Percentiles rank a stretch among this genome's conserved stretches.
Conservation (phyloP, 2,797 vertebrate genomes). For the Hoplostethus mediterraneus region DNA sequence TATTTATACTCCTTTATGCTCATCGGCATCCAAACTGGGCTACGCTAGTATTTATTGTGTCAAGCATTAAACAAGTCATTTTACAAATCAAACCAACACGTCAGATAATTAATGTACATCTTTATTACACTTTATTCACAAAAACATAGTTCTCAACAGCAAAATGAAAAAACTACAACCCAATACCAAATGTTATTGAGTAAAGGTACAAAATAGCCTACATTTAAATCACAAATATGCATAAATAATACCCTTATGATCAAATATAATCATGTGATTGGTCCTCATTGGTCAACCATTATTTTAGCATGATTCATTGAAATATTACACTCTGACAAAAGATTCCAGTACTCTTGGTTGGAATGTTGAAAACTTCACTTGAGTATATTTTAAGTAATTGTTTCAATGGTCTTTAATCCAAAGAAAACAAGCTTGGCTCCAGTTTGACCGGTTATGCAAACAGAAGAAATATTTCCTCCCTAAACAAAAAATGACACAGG, state of each 20-base stretch:
- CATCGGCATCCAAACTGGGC: too few relatives aligned
- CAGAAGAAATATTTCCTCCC: constrained; percentile 59
- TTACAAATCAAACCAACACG: constrained; percentile 20
- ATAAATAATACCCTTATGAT: constrained; percentile 74
- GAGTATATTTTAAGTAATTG: constrained; percentile 33
- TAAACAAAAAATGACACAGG: constrained; percentile 19
- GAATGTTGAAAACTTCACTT: constrained; percentile 77
- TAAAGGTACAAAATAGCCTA: constrained; percentile 61
- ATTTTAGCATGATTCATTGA: constrained; percentile 50
- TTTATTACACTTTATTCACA: constrained; percentile 75
- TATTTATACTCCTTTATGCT: not conserved
- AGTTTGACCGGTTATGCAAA: constrained; percentile 67
- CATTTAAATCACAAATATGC: constrained; percentile 53
- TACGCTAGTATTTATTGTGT: too few relatives aligned
- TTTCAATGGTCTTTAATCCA: constrained; percentile 46
- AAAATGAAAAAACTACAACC: constrained; percentile 29
- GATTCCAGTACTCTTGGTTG: constrained; percentile 76
- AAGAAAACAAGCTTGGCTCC: constrained; percentile 67
- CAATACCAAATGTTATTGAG: constrained; percentile 59
- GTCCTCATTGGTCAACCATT: constrained; percentile 55
- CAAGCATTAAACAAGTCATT: not conserved
- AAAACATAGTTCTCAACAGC: constrained; percentile 44
- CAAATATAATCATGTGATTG: constrained; percentile 55
- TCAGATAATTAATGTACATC: constrained; percentile 52
- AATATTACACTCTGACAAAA: constrained; percentile 39